Base-by-base conservation (phyloP, 1,140 invertebrate species). In the Caerostris darwini region DNA sequence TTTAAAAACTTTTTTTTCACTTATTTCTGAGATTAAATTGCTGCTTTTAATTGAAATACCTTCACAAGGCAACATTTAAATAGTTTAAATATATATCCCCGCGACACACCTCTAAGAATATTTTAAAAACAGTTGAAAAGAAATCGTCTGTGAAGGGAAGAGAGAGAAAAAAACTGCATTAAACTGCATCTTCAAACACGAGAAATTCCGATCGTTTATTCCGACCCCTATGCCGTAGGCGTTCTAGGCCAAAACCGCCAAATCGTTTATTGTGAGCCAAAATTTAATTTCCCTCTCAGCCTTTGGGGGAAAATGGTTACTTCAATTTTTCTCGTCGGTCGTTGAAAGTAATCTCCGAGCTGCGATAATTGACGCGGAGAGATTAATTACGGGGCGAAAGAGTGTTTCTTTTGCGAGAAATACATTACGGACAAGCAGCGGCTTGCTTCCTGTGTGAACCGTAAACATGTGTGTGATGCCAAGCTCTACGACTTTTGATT, bases 301-400 rank as follows among this genome's bases (percentile, higher is more conserved):
- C 61, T 59, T 53, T n/a, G 17, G 82, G 82, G 82, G 19, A 17
- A 57, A 17, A 58, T 6, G 58, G 86, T 88, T 61, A 53, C 58
- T 53, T 64, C 59, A 53, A 88, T 64, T 61, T 88, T 64, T 88
- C 86, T 88, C 82, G 3, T 7, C 14, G 17, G 59, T 57, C 53
- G 58, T 61, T 53, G 86, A 88, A 61, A 88, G 86, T 88, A 88
- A 88, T 88, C 86, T 88, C 61, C 64, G 53, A 64, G 57, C 86
- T 14, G 86, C 86, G 86, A 88, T 88, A 88, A 88, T 88, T 88
- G 86, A 88, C 86, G 12, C 64, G 5, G 86, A 14, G 86, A 64
- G 86, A 88, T 88, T 88, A 88, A 88, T 88, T 64, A 88, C 59
- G 19, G n/a, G 50, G 34, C 34, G 34, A 34, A 50, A 4, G 19